These are phyloP conservation scores for Gnatocerus cornutus DNA, from an alignment of 2,888 invertebrate genomes.

Conservation along the genomic window DNA sequence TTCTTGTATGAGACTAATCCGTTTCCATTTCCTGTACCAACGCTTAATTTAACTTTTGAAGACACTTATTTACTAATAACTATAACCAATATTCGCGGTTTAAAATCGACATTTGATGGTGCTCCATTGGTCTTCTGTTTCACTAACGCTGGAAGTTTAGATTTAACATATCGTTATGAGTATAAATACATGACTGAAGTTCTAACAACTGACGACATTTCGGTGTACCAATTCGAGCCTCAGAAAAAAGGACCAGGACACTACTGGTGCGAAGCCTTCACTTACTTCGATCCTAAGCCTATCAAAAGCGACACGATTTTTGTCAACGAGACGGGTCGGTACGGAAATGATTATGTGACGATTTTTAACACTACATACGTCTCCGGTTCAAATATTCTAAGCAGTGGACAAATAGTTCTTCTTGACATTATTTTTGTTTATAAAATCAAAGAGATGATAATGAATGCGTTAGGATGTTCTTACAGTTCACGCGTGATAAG, in stretches of 20 bases:
- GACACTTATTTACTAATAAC: not conserved
- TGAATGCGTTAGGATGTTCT: conserved; percentile 24
- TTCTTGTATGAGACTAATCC: conserved; percentile 40
- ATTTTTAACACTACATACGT: conserved; percentile 51
- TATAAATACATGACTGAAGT: not conserved
- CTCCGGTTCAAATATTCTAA: conserved; percentile 53
- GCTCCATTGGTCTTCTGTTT: conserved; percentile 57
- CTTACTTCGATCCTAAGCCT: conserved; percentile 53
- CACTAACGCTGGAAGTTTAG: conserved; percentile 53
- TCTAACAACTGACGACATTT: not conserved
- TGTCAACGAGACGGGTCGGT: conserved; percentile 45
- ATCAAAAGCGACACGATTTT: conserved; percentile 51
- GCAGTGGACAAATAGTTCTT: conserved; percentile 44
- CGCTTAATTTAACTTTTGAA: not conserved
- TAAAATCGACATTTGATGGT: conserved; percentile 47
- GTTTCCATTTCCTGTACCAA: conserved; percentile 11
- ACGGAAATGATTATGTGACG: conserved; percentile 55
- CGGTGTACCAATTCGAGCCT: conserved; percentile 7
- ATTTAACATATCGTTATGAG: conserved; percentile 19
- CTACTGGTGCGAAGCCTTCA: conserved; percentile 63
- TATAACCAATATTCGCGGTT: conserved; percentile 23
- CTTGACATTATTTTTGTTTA: conserved; percentile 37
- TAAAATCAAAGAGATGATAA: conserved; percentile 20
- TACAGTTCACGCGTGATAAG: conserved; percentile 55
- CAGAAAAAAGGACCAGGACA: conserved; percentile 55